A percentile compares a stretch with the other conserved stretches of the same genome.
Evolutionary conservation across 2,888 invertebrate genomes (phyloP).

Genomic region (Zhuqinia jingwanae): DNA sequence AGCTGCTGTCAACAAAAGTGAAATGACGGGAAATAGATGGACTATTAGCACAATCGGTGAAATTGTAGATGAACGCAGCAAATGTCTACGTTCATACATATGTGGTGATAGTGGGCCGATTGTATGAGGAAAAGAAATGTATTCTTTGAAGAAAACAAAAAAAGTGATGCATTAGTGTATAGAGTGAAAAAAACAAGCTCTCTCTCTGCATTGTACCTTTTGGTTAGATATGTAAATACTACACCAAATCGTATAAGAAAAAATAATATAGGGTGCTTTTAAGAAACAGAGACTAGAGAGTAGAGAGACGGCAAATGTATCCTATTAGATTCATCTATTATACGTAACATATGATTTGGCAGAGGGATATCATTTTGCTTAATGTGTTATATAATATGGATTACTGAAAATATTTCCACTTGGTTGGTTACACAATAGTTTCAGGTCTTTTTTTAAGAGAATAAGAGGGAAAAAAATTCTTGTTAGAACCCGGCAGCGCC

Average conservation of each 20-base stretch:
- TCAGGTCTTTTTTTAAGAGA: not conserved
- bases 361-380: not conserved
- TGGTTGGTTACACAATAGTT: not conserved
- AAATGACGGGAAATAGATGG: constrained; percentile 70
- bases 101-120: not conserved
- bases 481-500: constrained; percentile 15
- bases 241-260: not conserved
- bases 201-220: no score
- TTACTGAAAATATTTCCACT: constrained; percentile 11
- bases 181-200: constrained; percentile 3
- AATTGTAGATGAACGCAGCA: constrained; percentile 50
- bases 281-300: no score
- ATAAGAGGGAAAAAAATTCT: constrained; percentile 8
- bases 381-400: constrained; percentile 29
- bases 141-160: constrained; percentile 24
- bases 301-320: constrained; percentile 1
- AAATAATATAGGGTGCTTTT: not conserved
- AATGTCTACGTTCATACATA: not conserved
- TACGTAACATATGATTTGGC: constrained; percentile 32
- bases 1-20: constrained; percentile 71
- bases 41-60: constrained; percentile 66
- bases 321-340: constrained; percentile 8
- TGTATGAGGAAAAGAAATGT: not conserved
- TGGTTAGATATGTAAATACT: constrained; percentile 27
- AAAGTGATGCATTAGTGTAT: constrained; percentile 27